Base-by-base conservation (phyloP, 2,797 vertebrate genomes). In the Chiroxiphia lanceolata region DNA sequence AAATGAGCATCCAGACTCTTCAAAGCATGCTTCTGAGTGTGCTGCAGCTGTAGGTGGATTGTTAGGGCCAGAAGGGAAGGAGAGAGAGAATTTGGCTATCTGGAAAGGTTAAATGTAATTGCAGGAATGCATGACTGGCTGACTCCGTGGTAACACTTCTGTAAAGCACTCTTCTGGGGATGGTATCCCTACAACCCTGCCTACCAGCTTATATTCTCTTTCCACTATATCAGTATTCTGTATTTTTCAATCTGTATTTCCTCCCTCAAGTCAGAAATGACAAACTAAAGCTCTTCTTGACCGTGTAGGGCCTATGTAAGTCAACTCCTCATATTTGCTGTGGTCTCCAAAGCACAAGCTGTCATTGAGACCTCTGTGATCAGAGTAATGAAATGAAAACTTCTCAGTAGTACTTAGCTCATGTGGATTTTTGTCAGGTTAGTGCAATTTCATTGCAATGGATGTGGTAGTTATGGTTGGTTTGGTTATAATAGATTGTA, bases 1-100 rank as follows among this genome's bases (percentile, higher is more conserved):
- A 56, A 90, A 72, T n/a, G 70, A 79, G 65, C 69, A 83, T 86
- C 50, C 40, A 22, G 38, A 75, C 78, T 72, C 47, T 91, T 95
- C 67, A 82, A 33, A 84, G 74, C 69, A 69, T 3, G 0, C 9
- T 85, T n/a, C 71, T n/a, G 40, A 67, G 60, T 11, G 29, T 82
- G 59, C 61, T 2, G 4, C 36, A 48, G 50, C 83, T 83, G 59
- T 26, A 8, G 31, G 21, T n/a, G 29, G 13, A 31, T 89, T 84
- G 59, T 36, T 40, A 36, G 61, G 44, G 56, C 25, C 15, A n/a
- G 71, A 50, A 34, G 22, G 38, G 15, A 64, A 90, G 59, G 19
- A 51, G 27, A 54, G 34, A 38, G 40, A 40, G 38, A 48, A 79
- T 74, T 74, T 14, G 42, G 7, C 36, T 94, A 40, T 84, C 67